These are phyloP conservation scores for Macropus fuliginosus DNA, from an alignment of 2,797 vertebrate genomes.

Conservation along the genomic window DNA sequence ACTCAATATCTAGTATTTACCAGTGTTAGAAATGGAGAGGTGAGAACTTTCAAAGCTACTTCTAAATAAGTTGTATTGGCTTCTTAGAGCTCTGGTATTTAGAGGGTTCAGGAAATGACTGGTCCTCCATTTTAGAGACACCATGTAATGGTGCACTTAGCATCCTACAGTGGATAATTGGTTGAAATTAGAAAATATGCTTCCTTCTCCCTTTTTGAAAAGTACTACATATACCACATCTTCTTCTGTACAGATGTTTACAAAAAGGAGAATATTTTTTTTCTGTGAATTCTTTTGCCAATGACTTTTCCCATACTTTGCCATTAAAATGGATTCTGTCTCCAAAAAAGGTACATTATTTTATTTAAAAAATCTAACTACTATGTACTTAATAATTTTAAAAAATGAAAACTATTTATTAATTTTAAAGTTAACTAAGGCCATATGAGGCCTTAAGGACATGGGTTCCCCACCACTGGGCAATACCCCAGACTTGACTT, in stretches of 20 bases:
- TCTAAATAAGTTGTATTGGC: slow-evolving; percentile 74
- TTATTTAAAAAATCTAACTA: too few relatives aligned
- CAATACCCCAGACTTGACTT: too few relatives aligned
- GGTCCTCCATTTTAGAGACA: slow-evolving; percentile 80
- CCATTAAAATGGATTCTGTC: slow-evolving; percentile 85
- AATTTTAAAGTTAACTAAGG: too few relatives aligned
- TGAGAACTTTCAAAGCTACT: slow-evolving; percentile 61
- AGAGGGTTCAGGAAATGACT: slow-evolving; percentile 80
- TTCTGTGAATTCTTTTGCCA: slow-evolving; percentile 81
- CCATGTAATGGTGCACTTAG: slow-evolving; percentile 76
- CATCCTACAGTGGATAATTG: slow-evolving; percentile 77
- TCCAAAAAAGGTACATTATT: background rate
- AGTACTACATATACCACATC: slow-evolving; percentile 74
- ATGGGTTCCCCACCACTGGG: too few relatives aligned
- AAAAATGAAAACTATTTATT: too few relatives aligned
- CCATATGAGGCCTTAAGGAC: too few relatives aligned
- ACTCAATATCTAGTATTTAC: slow-evolving; percentile 58
- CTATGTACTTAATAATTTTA: too few relatives aligned
- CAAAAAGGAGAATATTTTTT: slow-evolving; percentile 77
- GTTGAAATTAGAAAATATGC: slow-evolving; percentile 72
- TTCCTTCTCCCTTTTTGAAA: slow-evolving; percentile 46
- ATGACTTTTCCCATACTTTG: slow-evolving; percentile 84
- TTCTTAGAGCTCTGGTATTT: slow-evolving; percentile 77
- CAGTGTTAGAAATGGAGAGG: slow-evolving; percentile 49
- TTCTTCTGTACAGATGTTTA: slow-evolving; percentile 83